Conservation (phyloP, 2,113 vertebrate genomes). For the Procavia capensis region DNA sequence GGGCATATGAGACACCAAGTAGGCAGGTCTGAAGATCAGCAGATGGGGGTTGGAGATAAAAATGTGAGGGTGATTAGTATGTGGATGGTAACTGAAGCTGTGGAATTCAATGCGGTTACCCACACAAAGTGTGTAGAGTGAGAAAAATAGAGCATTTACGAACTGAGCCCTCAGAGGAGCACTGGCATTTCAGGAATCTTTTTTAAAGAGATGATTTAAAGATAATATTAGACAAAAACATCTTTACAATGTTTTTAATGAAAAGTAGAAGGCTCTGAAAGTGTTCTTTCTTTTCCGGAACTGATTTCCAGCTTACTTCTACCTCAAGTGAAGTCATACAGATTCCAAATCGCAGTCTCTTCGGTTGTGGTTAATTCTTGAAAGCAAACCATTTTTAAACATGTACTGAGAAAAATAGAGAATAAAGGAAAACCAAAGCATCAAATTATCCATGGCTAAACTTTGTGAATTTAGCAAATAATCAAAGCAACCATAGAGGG, state of each 20-base stretch:
- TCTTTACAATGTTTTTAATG: conserved; percentile 16
- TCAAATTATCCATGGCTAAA: conserved; percentile 72
- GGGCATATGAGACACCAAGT: background rate
- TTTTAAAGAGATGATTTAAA: conserved; percentile 44
- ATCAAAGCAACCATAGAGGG: conserved; percentile 68
- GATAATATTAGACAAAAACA: conserved; percentile 48
- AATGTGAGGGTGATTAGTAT: background rate
- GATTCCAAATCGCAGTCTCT: conserved; percentile 57
- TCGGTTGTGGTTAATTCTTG: conserved; percentile 73
- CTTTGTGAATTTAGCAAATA: conserved; percentile 66
- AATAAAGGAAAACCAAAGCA: conserved; percentile 69
- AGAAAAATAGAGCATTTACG: background rate
- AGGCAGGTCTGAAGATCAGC: background rate
- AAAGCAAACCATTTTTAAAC: conserved; percentile 65
- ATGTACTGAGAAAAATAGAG: conserved; percentile 56
- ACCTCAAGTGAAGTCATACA: conserved; percentile 69
- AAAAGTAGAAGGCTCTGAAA: background rate
- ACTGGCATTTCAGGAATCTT: background rate
- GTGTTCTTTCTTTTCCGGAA: conserved; percentile 54
- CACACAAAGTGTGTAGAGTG: background rate
- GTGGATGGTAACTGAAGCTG: background rate
- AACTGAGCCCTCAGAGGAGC: background rate
- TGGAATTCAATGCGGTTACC: background rate
- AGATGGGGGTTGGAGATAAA: background rate
- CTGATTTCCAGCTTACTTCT: conserved; percentile 59